Evolutionary conservation across 2,888 invertebrate species (phyloP).

Genomic region (Philhelius pedissequus): DNA sequence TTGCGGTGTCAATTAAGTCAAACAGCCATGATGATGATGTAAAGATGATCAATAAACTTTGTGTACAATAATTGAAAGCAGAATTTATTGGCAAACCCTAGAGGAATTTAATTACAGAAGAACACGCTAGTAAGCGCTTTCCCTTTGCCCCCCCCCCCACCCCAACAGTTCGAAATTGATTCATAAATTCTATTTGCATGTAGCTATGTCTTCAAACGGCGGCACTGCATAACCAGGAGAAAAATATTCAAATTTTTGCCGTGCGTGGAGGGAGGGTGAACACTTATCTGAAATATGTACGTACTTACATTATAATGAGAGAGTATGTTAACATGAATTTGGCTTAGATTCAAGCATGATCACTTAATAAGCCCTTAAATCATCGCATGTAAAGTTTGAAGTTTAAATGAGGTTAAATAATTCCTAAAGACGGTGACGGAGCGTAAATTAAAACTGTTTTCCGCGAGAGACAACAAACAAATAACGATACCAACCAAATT

Average conservation of each 20-base stretch:
- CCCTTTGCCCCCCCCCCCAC: background rate
- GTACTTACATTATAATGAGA: no score
- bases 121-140: conserved; percentile 22
- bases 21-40: conserved; percentile 35
- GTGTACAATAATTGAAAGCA: conserved; percentile 19
- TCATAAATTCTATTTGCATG: no score
- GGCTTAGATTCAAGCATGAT: background rate
- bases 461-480: background rate
- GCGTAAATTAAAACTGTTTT: no score
- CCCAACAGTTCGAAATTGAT: background rate
- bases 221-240: background rate
- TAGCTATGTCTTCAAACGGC: background rate
- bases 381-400: background rate
- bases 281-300: background rate
- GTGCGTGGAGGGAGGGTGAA: no score
- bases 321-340: background rate
- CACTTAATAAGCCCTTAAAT: conserved; percentile 7
- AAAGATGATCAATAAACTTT: conserved; percentile 28
- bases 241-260: background rate
- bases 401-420: conserved; percentile 27
- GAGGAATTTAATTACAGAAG: conserved; percentile 12
- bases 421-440: background rate
- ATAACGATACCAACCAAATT: background rate
- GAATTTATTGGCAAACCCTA: background rate
- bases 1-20: conserved; percentile 35